phyloP scores from a whole-genome alignment of 2,113 vertebrate species.

The Leptocoma aspasia region DNA sequence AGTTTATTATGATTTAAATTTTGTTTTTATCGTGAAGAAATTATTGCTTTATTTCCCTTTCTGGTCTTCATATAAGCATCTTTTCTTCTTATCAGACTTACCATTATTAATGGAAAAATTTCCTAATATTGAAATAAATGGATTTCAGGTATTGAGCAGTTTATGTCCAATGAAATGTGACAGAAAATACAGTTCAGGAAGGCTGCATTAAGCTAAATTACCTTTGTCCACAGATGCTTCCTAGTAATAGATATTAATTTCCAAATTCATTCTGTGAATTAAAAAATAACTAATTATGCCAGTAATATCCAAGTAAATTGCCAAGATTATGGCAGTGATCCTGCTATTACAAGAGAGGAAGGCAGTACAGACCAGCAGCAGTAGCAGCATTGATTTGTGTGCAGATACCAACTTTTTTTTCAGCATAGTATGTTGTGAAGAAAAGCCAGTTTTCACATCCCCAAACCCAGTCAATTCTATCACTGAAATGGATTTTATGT shows the following conservation, averaged over 20 bases:
- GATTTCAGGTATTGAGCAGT: background rate
- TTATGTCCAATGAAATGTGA: background rate
- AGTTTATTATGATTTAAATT: slow-evolving; percentile 2
- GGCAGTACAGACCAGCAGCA: background rate
- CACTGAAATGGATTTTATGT: background rate
- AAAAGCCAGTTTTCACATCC: background rate
- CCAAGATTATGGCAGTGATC: background rate
- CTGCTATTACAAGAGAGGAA: background rate
- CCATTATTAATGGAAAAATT: background rate
- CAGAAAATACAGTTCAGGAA: background rate
- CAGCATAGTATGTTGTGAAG: background rate
- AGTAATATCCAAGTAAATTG: background rate
- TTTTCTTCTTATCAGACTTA: background rate
- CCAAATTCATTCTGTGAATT: background rate
- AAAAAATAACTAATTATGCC: slow-evolving; percentile 11
- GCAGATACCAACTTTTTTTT: background rate
- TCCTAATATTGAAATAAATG: slow-evolving; percentile 3
- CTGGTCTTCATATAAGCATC: background rate
- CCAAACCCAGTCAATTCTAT: background rate
- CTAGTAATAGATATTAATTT: background rate
- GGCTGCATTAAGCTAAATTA: background rate
- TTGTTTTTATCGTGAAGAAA: background rate
- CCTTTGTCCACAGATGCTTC: background rate
- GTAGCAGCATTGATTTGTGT: background rate
- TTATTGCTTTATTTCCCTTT: background rate